These are phyloP conservation scores for Rhimphoctona megacephalus DNA, from an alignment of 2,888 invertebrate species.

Conservation along the genomic window DNA sequence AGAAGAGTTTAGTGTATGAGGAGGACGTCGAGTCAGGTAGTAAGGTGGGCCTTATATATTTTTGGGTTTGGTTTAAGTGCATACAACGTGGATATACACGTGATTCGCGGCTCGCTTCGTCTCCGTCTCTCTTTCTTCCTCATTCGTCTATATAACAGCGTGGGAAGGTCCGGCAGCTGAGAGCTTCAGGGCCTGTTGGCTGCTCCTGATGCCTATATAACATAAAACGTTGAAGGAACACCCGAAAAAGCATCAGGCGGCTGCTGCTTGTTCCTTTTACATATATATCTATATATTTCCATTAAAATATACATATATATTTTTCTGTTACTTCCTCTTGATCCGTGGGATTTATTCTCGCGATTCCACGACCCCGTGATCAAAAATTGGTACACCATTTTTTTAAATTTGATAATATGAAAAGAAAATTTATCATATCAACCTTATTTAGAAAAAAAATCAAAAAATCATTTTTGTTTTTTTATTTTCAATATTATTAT, in stretches of 20 bases:
- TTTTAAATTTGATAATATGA: no score
- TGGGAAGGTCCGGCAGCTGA: constrained; percentile 84
- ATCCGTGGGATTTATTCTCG: constrained; percentile 64
- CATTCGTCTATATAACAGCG: constrained; percentile 77
- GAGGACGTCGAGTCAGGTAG: constrained; percentile 77
- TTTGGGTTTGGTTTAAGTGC: constrained; percentile 69
- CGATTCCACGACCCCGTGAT: constrained; percentile 46
- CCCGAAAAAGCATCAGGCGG: constrained; percentile 75
- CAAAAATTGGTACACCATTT: neutral
- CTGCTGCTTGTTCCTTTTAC: constrained; percentile 53
- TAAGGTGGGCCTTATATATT: constrained; percentile 73
- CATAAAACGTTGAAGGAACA: constrained; percentile 65
- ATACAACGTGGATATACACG: constrained; percentile 54
- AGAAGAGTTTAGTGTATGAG: constrained; percentile 25
- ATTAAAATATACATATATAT: neutral
- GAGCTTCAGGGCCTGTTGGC: constrained; percentile 66
- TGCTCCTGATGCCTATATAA: constrained; percentile 40
- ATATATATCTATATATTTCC: neutral
- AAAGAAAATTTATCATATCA: no score
- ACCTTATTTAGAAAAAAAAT: neutral
- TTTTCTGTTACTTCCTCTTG: constrained; percentile 67
- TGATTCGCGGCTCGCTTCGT: constrained; percentile 27
- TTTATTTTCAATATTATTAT: no score
- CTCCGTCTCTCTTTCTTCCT: constrained; percentile 16
- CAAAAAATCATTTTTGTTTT: no score